Evolutionary conservation across 2,888 invertebrate genomes (phyloP).

Genomic region (Eutolmus rufibarbis): DNA sequence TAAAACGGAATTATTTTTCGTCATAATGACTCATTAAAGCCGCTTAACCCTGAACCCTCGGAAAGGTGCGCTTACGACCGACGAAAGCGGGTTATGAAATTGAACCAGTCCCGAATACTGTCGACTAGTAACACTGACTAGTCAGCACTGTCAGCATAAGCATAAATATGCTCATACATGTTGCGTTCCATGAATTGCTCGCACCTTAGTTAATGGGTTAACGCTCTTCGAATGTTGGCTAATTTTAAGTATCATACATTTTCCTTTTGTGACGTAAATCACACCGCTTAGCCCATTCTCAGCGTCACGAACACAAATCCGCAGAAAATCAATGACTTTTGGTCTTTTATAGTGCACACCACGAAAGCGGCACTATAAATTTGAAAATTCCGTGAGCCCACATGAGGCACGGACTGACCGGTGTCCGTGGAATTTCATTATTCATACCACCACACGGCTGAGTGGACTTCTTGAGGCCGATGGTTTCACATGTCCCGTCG

Average conservation of each 20-base stretch:
- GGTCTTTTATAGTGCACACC: neutral
- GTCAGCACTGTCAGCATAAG: too few species aligned
- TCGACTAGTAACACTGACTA: neutral
- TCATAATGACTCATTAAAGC: constrained; percentile 8
- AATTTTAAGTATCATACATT: neutral
- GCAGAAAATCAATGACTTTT: constrained; percentile 10
- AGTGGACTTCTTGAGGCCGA: neutral
- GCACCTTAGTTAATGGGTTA: neutral
- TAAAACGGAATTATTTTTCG: neutral
- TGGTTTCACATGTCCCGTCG: neutral
- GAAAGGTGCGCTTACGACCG: neutral
- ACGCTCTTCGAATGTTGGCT: neutral
- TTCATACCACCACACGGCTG: constrained; percentile 4
- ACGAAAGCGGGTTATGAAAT: neutral
- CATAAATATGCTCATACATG: neutral
- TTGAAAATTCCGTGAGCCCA: neutral
- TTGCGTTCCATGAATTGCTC: neutral
- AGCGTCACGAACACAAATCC: neutral
- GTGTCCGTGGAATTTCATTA: constrained; percentile 3
- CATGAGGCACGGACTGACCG: neutral
- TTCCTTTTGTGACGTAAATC: neutral
- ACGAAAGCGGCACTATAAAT: neutral
- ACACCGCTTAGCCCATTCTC: neutral
- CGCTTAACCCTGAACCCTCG: neutral
- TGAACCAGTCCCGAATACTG: neutral